Evolutionary conservation across 30 jellyfish, hydroid and myxozoan genomes (phyloP), one percentile per base, ranked within the genome.

Genomic region (Morbakka virulenta): DNA sequence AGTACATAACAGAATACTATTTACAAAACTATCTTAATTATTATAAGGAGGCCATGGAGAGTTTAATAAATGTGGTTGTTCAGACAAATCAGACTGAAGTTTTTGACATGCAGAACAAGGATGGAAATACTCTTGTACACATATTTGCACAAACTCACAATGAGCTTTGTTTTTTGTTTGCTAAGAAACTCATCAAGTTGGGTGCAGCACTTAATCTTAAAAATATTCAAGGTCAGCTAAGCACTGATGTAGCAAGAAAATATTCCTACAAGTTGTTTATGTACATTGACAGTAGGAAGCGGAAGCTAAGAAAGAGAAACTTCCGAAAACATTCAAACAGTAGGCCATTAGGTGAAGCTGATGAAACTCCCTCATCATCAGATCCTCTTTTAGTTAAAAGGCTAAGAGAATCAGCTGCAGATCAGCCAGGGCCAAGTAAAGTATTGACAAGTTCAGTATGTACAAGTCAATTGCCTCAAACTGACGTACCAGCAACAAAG

Each of bases 81-180:
- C 74, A 72, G 4, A 75, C 64, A 73, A 62, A 67, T 4, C 57
- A 51, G 35, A 41, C 71, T 6, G 41, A 49, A 35, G 82, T 81
- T 0, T 74, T 81, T 3, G 76, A 88, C 68, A 29, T 62, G 62
- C 69, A 64, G 12, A 82, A 81, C 74, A 74, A 69, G 35, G 88
- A 84, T 23, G 67, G 64, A 34, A 74, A 74, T 21, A 84, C 83
- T 3, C 51, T 75, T 17, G 31, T 74, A 62, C 95, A 74, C 57
- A 84, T 84, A 25, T 70, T 67, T 30, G 72, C 95, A 2, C 52
- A 64, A 0, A 27, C 74, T 22, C 25, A 30, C 29, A 29, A 52
- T 14, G 79, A 75, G 25, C 69, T 57, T 1, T 52, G 84, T 25
- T 3, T 35, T 2, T 17, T n/a, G 1, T 67, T 81, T 27, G 76